Conservation (phyloP, 1,140 invertebrate genomes). For the Ostrea denselamellosa region DNA sequence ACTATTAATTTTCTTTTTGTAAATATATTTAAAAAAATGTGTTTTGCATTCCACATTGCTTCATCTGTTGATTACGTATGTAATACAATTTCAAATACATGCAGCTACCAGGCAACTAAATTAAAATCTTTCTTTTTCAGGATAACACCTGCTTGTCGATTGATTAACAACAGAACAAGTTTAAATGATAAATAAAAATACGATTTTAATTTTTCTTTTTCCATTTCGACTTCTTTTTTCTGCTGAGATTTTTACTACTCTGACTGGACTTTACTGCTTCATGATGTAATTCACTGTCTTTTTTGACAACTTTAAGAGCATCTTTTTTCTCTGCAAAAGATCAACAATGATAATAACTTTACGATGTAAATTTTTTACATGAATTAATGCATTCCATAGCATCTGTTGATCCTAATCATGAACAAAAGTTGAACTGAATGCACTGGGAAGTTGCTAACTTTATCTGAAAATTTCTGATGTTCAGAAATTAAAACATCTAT, state of each 20-base stretch:
- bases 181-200: conserved; percentile 11
- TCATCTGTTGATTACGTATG: too few species aligned
- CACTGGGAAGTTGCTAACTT: background rate
- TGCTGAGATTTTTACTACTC: background rate
- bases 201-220: conserved; percentile 41
- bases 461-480: background rate
- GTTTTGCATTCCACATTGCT: too few species aligned
- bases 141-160: background rate
- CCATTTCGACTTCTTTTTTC: conserved; percentile 47
- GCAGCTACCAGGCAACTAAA: too few species aligned
- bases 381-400: background rate
- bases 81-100: too few species aligned
- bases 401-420: background rate
- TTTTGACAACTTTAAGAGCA: conserved; percentile 42
- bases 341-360: background rate
- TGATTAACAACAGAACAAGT: conserved; percentile 21
- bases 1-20: too few species aligned
- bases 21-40: too few species aligned
- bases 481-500: background rate
- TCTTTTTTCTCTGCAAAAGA: conserved; percentile 41
- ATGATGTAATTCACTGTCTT: conserved; percentile 26
- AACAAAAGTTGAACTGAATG: background rate
- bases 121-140: background rate
- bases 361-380: background rate
- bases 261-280: conserved; percentile 8